Evolutionary conservation across 2,888 invertebrate genomes (phyloP), one percentile per base, ranked within the genome.

Genomic region (Hemithea aestivaria): DNA sequence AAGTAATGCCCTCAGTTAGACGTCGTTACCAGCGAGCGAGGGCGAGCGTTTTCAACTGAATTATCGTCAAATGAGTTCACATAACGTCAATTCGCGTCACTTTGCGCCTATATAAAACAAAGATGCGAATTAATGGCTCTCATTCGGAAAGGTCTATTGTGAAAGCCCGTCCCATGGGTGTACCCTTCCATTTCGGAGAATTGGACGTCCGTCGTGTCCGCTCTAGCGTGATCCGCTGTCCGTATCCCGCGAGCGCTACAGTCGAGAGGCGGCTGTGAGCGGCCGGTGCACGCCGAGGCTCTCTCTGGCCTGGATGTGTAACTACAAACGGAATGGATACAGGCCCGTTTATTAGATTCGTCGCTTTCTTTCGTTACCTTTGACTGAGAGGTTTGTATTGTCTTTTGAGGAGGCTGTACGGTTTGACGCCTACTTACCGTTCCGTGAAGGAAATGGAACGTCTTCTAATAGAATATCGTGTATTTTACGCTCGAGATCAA

Each of bases 61-160:
- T 77, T 74, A 73, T 78, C 71, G 68, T 67, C 64, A 72, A 77
- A 78, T 78, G 75, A 75, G 71, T 65, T 75, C 68, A 64, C 70
- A 68, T 72, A 73, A 73, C 71, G 78, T 79, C 79, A 72, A 77
- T 78, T 74, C 72, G 63, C 73, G 78, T 82, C 81, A 77, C 77
- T 78, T 71, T 62, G 69, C 71, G 73, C 77, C 44, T 81, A 78
- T 81, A 79, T 80, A 80, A 83, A 83, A 83, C 83, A 83, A 84
- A 83, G 82, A 83, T 80, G 75, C 71, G 82, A 81, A 82, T 84
- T 85, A 84, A 84, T 84, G 81, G 79, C 65, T 66, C 76, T 78
- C 81, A 80, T 83, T 83, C 77, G 67, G 66, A 68, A 75, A 73
- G 79, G 81, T 75, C 83, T 75, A 81, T 82, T 82, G 79, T 81